Evolutionary conservation across 2,797 vertebrate species (phyloP).

Genomic region (Geotrypetes seraphini): DNA sequence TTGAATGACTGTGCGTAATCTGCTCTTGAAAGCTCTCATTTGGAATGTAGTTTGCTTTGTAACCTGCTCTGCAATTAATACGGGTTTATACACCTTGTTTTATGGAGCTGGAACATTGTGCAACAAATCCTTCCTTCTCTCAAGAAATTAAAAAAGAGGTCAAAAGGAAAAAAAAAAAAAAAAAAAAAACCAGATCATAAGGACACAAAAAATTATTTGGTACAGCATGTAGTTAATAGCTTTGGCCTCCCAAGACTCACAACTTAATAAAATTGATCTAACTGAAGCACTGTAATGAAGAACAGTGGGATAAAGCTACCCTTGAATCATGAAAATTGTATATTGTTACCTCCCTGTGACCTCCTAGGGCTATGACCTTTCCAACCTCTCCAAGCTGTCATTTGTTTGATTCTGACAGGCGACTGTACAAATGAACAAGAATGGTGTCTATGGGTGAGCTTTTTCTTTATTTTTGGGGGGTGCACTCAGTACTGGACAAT

Average conservation of each 20-base stretch:
- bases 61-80: neutral
- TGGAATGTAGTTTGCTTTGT: neutral
- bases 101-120: neutral
- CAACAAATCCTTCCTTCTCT: neutral
- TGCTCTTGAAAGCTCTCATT: neutral
- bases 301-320: slow-evolving; percentile 51
- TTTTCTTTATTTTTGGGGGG: no score
- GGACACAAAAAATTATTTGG: slow-evolving; percentile 30
- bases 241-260: slow-evolving; percentile 34
- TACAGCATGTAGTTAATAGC: slow-evolving; percentile 36
- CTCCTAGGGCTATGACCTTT: slow-evolving; percentile 42
- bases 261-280: slow-evolving; percentile 54
- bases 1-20: neutral
- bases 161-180: neutral
- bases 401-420: slow-evolving; percentile 36
- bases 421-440: slow-evolving; percentile 7
- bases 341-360: slow-evolving; percentile 41
- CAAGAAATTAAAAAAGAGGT: neutral
- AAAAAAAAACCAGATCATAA: slow-evolving; percentile 23
- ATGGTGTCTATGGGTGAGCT: neutral
- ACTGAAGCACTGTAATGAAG: slow-evolving; percentile 44
- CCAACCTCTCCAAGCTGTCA: slow-evolving; percentile 38
- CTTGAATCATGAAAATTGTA: slow-evolving; percentile 54
- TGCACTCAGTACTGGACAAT: neutral
- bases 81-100: fast-evolving